phyloP scores from a whole-genome alignment of 2,888 invertebrate species.

The Crepidodera aurea region DNA sequence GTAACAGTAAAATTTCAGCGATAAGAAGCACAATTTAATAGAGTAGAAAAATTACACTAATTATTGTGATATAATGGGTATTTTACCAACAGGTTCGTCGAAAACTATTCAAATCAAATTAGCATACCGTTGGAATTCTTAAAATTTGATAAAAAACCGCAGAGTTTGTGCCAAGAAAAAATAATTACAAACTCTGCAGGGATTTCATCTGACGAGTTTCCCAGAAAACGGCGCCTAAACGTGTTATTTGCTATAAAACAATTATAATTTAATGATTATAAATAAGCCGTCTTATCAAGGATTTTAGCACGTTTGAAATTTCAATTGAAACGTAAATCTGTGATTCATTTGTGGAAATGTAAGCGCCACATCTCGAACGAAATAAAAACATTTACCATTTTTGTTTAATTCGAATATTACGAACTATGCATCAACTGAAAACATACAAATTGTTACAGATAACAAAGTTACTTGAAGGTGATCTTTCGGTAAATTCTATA shows the following conservation, averaged over 20 bases:
- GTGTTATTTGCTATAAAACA: slow-evolving; percentile 21
- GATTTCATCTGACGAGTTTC: slow-evolving; percentile 14
- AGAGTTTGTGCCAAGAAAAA: slow-evolving; percentile 38
- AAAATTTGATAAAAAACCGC: slow-evolving; percentile 6
- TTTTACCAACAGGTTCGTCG: neutral
- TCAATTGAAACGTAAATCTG: slow-evolving; percentile 28
- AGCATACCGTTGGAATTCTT: neutral
- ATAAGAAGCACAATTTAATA: no score
- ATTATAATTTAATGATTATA: slow-evolving; percentile 12
- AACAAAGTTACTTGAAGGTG: neutral
- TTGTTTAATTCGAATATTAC: slow-evolving; percentile 1
- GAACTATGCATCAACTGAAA: neutral
- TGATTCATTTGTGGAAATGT: slow-evolving; percentile 13
- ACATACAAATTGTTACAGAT: neutral
- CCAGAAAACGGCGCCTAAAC: slow-evolving; percentile 19
- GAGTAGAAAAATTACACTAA: neutral
- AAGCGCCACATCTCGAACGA: slow-evolving; percentile 23
- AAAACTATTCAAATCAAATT: slow-evolving; percentile 2
- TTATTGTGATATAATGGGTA: slow-evolving; percentile 17
- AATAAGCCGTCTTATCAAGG: slow-evolving; percentile 25
- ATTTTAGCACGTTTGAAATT: slow-evolving; percentile 31
- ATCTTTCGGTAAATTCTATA: neutral
- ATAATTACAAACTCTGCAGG: slow-evolving; percentile 36
- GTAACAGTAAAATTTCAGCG: no score
- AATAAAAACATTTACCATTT: slow-evolving; percentile 29